Evolutionary conservation across 2,797 vertebrate genomes (phyloP).

Genomic region (Denticeps clupeoides): DNA sequence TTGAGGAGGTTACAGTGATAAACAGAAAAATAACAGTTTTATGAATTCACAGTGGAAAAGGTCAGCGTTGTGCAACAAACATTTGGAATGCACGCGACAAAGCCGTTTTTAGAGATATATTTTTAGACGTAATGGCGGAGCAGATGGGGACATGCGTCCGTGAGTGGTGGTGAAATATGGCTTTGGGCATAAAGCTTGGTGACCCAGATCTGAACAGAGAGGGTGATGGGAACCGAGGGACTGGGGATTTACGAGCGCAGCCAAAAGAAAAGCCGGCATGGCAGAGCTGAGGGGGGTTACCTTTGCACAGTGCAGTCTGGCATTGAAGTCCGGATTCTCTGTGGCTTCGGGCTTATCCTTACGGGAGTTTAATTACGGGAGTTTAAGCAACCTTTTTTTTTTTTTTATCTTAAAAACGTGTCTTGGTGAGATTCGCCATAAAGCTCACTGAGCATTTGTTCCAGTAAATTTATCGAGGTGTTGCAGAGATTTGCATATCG

Average conservation of each 20-base stretch:
- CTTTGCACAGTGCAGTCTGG: constrained; percentile 3
- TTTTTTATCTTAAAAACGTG: too few species aligned
- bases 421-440: too few species aligned
- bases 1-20: constrained; percentile 17
- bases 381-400: too few species aligned
- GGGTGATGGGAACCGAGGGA: constrained; percentile 15
- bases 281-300: constrained; percentile 6
- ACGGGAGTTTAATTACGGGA: too few species aligned
- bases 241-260: constrained; percentile 25
- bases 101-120: constrained; percentile 31
- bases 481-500: too few species aligned
- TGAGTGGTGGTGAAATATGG: constrained; percentile 28
- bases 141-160: constrained; percentile 20
- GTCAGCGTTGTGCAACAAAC: constrained; percentile 16
- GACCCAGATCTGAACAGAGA: constrained; percentile 11
- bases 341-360: too few species aligned
- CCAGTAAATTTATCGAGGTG: too few species aligned
- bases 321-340: constrained; percentile 1
- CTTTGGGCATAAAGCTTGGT: constrained; percentile 8
- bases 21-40: constrained; percentile 16
- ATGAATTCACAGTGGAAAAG: constrained; percentile 20
- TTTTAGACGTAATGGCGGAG: constrained; percentile 20
- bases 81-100: too few species aligned
- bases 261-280: constrained; percentile 15
- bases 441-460: too few species aligned